Evolutionary conservation across 2,797 vertebrate species (phyloP).

Genomic region (Poeciliopsis paucimaculata): DNA sequence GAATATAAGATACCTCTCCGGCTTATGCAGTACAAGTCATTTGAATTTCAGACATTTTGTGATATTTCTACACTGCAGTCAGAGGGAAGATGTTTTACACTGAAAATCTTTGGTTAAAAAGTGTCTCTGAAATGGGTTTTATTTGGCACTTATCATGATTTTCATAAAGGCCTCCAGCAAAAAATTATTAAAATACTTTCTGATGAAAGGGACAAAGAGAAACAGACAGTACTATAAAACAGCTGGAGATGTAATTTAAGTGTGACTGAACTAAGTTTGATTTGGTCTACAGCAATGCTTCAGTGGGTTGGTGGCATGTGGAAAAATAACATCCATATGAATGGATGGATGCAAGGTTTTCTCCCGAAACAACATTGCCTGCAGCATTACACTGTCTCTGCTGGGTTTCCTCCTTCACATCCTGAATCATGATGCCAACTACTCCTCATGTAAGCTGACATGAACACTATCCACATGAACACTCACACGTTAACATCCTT

Average conservation of each 20-base stretch:
- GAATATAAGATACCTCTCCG: neutral
- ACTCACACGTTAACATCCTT: neutral
- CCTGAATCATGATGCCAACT: neutral
- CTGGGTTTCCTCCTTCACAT: neutral
- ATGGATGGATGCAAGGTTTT: neutral
- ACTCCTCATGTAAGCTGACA: neutral
- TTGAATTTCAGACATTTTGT: neutral
- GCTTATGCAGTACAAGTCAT: neutral
- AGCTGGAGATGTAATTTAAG: neutral
- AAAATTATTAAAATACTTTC: neutral
- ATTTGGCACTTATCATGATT: neutral
- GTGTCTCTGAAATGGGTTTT: neutral
- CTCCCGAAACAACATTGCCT: neutral
- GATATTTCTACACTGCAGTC: neutral
- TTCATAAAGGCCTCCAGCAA: slow-evolving; percentile 3
- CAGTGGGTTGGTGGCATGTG: neutral
- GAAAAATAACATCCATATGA: neutral
- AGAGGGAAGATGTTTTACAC: neutral
- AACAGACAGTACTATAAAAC: neutral
- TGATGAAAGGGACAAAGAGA: neutral
- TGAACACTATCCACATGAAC: neutral
- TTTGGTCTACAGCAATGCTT: neutral
- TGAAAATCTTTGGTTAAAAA: slow-evolving; percentile 3
- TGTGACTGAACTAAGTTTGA: neutral
- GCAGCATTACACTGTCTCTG: neutral